A percentile compares a stretch with the other conserved stretches of the same genome.
These are phyloP conservation scores for Endotricha flammealis DNA, from an alignment of 2,888 invertebrate genomes.

Conservation along the genomic window DNA sequence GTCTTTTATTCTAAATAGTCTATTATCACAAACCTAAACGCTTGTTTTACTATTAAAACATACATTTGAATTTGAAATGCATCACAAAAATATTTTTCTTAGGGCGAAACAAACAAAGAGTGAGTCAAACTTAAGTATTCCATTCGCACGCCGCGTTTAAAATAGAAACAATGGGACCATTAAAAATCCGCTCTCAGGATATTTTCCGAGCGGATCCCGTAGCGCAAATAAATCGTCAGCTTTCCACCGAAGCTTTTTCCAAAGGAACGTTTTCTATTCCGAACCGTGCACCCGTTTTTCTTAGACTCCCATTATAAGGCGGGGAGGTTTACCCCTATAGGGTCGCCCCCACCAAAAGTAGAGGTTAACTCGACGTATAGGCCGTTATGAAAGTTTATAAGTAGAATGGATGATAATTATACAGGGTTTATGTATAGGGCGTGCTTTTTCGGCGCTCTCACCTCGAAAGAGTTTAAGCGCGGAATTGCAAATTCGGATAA, in stretches of 20 bases:
- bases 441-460: constrained; percentile 68
- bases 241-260: constrained; percentile 77
- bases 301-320: constrained; percentile 73
- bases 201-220: constrained; percentile 74
- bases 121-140: constrained; percentile 63
- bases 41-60: constrained; percentile 2
- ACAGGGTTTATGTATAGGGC: constrained; percentile 65
- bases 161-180: constrained; percentile 76
- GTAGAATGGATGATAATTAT: constrained; percentile 78
- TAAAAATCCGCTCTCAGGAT: constrained; percentile 75
- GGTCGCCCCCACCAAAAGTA: constrained; percentile 56
- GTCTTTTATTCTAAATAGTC: constrained; percentile 1
- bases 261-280: constrained; percentile 78
- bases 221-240: constrained; percentile 74
- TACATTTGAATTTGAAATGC: constrained; percentile 7
- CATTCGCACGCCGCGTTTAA: constrained; percentile 73
- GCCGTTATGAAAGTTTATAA: constrained; percentile 78
- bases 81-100: constrained; percentile 10
- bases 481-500: constrained; percentile 42
- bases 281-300: constrained; percentile 76
- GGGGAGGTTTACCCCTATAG: constrained; percentile 43
- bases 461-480: constrained; percentile 47
- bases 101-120: constrained; percentile 35
- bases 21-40: constrained; percentile 1
- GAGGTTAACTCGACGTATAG: constrained; percentile 77